Evolutionary conservation across 2,113 vertebrate genomes (phyloP).

Genomic region (Epinephelus cyanopodus): DNA sequence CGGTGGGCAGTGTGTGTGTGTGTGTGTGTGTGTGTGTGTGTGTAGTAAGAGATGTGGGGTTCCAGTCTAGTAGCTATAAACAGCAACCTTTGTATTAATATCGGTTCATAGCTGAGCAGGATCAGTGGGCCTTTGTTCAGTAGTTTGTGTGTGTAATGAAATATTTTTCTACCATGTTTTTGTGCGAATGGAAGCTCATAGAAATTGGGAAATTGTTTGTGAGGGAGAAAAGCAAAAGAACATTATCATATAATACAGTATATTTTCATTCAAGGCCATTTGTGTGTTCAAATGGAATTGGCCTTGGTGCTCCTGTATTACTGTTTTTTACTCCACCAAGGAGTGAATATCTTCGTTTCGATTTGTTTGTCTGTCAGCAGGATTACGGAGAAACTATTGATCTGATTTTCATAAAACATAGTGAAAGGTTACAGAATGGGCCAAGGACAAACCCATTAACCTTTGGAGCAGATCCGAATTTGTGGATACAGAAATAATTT

Average conservation of each 20-base stretch:
- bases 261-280: background rate
- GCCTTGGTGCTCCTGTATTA: background rate
- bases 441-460: too few relatives aligned
- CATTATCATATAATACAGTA: background rate
- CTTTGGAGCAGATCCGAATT: too few relatives aligned
- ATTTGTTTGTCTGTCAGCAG: too few relatives aligned
- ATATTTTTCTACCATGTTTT: background rate
- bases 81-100: constrained; percentile 10
- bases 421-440: too few relatives aligned
- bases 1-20: constrained; percentile 10
- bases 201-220: background rate
- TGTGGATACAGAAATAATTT: too few relatives aligned
- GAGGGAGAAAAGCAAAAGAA: background rate
- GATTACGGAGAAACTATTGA: too few relatives aligned
- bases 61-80: constrained; percentile 30
- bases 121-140: background rate
- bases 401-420: too few relatives aligned
- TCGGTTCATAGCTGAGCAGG: background rate
- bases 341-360: too few relatives aligned
- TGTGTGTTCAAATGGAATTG: background rate
- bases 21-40: background rate
- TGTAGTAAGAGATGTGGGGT: background rate
- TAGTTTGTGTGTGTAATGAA: background rate
- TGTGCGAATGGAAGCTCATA: background rate
- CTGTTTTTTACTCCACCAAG: background rate